Evolutionary conservation across 1,140 invertebrate species (phyloP).

Genomic region (Colletes gigas): DNA sequence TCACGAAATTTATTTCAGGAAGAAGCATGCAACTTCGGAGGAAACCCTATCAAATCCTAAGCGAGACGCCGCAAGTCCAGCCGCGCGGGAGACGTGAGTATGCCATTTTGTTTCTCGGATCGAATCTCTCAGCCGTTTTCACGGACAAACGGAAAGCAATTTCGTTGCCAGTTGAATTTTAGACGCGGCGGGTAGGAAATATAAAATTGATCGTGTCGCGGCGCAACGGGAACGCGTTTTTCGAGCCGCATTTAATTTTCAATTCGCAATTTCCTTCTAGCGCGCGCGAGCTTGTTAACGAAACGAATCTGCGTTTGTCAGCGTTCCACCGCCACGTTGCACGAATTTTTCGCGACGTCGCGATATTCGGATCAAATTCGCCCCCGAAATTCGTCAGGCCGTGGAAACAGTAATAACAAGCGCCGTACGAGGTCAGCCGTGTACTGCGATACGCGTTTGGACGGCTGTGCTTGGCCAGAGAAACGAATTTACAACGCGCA

Average conservation of each 20-base stretch:
- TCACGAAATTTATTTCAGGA: background rate
- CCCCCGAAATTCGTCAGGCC: background rate
- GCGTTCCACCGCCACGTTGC: background rate
- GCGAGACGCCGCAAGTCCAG: background rate
- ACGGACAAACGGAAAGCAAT: background rate
- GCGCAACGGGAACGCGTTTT: background rate
- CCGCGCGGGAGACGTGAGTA: background rate
- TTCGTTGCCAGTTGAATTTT: background rate
- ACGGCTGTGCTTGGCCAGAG: background rate
- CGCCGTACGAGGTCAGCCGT: background rate
- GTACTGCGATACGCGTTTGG: background rate
- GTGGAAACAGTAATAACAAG: background rate
- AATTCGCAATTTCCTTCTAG: slow-evolving; percentile 8
- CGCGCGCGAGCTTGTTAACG: background rate
- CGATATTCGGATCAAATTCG: background rate
- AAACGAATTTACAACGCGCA: background rate
- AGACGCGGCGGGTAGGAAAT: background rate
- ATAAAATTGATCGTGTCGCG: slow-evolving; percentile 1
- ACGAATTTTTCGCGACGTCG: background rate
- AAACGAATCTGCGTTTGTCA: background rate
- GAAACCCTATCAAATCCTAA: background rate
- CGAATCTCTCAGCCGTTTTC: background rate
- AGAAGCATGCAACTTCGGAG: background rate
- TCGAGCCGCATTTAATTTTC: slow-evolving; percentile 12
- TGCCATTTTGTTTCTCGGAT: background rate